These are phyloP conservation scores for Pomatostomus ruficeps DNA, from an alignment of 2,113 vertebrate genomes.

Conservation along the genomic window DNA sequence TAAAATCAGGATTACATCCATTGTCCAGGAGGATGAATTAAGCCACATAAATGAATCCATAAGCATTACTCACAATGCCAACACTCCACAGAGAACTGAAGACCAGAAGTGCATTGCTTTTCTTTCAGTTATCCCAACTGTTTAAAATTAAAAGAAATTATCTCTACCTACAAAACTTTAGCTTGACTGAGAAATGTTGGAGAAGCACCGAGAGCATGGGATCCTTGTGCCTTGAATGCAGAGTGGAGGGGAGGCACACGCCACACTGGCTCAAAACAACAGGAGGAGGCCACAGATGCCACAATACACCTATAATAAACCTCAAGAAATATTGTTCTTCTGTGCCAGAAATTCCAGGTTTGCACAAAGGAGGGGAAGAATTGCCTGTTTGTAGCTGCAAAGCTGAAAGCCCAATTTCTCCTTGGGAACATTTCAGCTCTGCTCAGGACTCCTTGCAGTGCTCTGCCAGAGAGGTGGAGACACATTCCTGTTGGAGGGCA, in stretches of 20 bases:
- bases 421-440: background rate
- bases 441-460: background rate
- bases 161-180: background rate
- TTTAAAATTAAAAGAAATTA: background rate
- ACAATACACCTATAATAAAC: background rate
- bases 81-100: background rate
- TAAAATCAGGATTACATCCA: background rate
- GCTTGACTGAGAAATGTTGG: background rate
- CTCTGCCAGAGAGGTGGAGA: background rate
- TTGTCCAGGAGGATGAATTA: background rate
- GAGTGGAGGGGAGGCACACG: background rate
- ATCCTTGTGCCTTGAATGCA: background rate
- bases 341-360: background rate
- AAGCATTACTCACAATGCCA: background rate
- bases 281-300: background rate
- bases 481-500: accelerated
- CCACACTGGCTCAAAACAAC: background rate
- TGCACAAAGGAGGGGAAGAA: background rate
- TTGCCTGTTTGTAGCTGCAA: background rate
- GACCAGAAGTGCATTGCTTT: background rate
- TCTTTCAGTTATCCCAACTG: background rate
- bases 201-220: background rate
- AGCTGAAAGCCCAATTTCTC: background rate
- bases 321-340: background rate
- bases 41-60: background rate